phyloP scores from a whole-genome alignment of 2,113 vertebrate species.

The Plecturocebus donacophilus region DNA sequence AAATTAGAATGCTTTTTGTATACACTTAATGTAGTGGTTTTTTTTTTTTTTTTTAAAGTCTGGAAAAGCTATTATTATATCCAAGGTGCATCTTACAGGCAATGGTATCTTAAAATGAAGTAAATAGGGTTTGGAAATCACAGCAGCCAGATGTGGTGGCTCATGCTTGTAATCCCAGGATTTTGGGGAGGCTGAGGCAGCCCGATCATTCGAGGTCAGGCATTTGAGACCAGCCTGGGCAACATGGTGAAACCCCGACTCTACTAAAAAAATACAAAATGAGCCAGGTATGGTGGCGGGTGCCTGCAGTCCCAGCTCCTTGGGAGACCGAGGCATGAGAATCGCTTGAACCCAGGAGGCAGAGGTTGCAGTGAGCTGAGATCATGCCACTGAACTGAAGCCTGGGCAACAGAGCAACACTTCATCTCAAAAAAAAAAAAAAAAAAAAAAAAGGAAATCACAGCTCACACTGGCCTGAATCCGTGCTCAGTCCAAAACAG shows the following conservation, averaged over 20 bases:
- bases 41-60: slow-evolving; percentile 22
- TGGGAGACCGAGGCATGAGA: neutral
- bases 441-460: neutral
- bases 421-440: neutral
- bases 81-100: neutral
- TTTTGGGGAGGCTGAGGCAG: neutral
- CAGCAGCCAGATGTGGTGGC: neutral
- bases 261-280: neutral
- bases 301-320: neutral
- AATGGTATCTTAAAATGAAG: neutral
- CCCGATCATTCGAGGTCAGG: neutral
- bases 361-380: neutral
- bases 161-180: neutral
- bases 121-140: neutral
- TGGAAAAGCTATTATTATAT: slow-evolving; percentile 1
- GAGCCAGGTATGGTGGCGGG: neutral
- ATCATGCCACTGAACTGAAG: neutral
- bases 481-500: neutral
- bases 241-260: neutral
- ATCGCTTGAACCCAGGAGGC: neutral
- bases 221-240: neutral
- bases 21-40: neutral
- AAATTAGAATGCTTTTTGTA: slow-evolving; percentile 43
- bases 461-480: too few relatives aligned
- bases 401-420: neutral